Evolutionary conservation across 2,888 invertebrate species (phyloP), one percentile per base, ranked within the genome.

Genomic region (Polymixis lichenea): DNA sequence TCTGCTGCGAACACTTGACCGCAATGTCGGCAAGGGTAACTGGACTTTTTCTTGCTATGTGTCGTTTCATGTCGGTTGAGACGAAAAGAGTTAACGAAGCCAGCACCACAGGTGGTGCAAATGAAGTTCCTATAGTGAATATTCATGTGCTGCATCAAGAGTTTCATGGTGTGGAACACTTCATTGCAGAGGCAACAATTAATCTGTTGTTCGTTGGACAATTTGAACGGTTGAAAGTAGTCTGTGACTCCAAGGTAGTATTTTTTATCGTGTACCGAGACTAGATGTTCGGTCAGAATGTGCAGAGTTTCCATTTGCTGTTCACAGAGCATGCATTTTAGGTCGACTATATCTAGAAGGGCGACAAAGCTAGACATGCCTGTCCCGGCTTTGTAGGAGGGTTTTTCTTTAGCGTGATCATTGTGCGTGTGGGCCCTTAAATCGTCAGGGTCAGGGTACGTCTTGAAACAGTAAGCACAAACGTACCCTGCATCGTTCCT

Each of bases 121-220:
- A 96, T 96, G 56, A 96, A 96, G 78, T 96, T 96, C 62, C 95
- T 90, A 61, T 93, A 96, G 64, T 96, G 96, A 0, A 92, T 85
- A 66, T 96, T 96, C 96, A 96, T 96, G 60, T 96, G 96, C 51
- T 95, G 96, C 94, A 95, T 95, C 19, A 96, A 75, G 1, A 94
- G 80, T 62, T 95, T 95, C 95, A 96, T 96, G 46, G 95, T 96
- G 80, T 95, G 95, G 68, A 93, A 96, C 0, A 90, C 90, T 74
- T 95, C 95, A 55, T 88, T 89, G 83, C 96, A 96, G 0, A 96
- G 89, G 56, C 95, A 95, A 82, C 96, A 96, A 73, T 93, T 92
- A 9, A 96, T 94, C 55, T 93, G 93, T 75, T 92, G 93, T 58
- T 94, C 95, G 58, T 91, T 93, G 0, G 93, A 93, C 64, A 96